Conservation (phyloP, 2,888 invertebrate species). For the Galerucella pusilla region DNA sequence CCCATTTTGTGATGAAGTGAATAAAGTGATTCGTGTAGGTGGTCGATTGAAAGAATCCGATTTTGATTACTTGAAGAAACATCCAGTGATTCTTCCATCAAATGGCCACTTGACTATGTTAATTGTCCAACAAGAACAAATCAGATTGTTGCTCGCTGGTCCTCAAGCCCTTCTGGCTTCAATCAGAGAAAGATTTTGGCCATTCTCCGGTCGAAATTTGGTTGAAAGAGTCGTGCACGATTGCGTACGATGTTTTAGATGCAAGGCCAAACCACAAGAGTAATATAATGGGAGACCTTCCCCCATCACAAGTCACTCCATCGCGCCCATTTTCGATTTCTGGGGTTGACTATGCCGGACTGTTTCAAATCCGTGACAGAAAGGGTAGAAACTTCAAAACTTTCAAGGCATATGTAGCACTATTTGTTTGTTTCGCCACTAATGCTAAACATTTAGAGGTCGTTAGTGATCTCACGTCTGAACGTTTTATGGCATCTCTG, state of each 20-base stretch:
- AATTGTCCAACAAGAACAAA: slow-evolving; percentile 42
- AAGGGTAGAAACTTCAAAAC: slow-evolving; percentile 38
- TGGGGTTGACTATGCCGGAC: slow-evolving; percentile 47
- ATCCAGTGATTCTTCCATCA: slow-evolving; percentile 44
- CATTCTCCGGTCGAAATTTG: slow-evolving; percentile 39
- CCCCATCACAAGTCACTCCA: slow-evolving; percentile 32
- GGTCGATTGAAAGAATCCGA: slow-evolving; percentile 43
- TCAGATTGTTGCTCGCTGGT: slow-evolving; percentile 42
- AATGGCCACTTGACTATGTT: slow-evolving; percentile 41
- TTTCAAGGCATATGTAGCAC: slow-evolving; percentile 40
- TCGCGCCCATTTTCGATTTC: slow-evolving; percentile 41
- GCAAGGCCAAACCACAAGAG: slow-evolving; percentile 28
- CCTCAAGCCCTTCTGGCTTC: slow-evolving; percentile 40
- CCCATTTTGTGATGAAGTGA: slow-evolving; percentile 42
- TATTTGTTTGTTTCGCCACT: slow-evolving; percentile 44
- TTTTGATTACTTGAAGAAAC: slow-evolving; percentile 42
- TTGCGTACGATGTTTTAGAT: slow-evolving; percentile 42
- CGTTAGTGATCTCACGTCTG: slow-evolving; percentile 38
- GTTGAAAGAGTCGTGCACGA: slow-evolving; percentile 37
- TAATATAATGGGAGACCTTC: slow-evolving; percentile 44
- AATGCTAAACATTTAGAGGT: too few species aligned
- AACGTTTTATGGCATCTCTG: slow-evolving; percentile 43
- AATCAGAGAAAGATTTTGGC: slow-evolving; percentile 48
- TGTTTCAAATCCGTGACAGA: slow-evolving; percentile 40
- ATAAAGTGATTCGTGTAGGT: slow-evolving; percentile 34